These are phyloP conservation scores for Prunella fulvescens DNA, from an alignment of 2,113 vertebrate species.

Conservation along the genomic window DNA sequence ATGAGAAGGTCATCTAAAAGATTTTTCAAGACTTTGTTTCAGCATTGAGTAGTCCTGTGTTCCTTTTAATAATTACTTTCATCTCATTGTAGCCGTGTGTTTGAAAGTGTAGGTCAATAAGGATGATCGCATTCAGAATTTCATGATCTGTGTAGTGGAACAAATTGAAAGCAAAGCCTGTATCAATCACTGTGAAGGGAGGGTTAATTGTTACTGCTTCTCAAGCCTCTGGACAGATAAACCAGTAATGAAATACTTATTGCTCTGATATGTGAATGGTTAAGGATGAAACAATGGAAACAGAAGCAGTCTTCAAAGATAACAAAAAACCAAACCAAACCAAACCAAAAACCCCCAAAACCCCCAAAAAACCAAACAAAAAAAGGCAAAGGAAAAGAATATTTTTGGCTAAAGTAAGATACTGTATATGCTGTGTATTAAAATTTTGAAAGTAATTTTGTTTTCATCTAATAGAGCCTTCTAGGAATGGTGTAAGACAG, in stretches of 20 bases:
- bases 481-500: conserved; percentile 22
- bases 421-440: neutral
- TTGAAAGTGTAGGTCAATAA: conserved; percentile 93
- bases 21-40: conserved; percentile 81
- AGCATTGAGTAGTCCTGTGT: conserved; percentile 76
- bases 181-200: conserved; percentile 98
- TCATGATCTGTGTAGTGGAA: conserved; percentile 98
- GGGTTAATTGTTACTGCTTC: conserved; percentile 94
- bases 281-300: conserved; percentile 81
- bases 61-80: conserved; percentile 87
- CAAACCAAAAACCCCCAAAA: neutral
- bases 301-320: conserved; percentile 72
- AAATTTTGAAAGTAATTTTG: conserved; percentile 32
- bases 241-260: conserved; percentile 92
- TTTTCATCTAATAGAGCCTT: conserved; percentile 2
- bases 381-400: conserved; percentile 43
- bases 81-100: conserved; percentile 85
- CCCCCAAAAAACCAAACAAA: neutral
- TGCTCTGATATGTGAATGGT: conserved; percentile 81
- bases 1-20: conserved; percentile 77
- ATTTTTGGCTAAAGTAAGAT: conserved; percentile 48
- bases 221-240: conserved; percentile 89
- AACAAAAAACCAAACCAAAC: conserved; percentile 5
- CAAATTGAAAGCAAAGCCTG: conserved; percentile 98
- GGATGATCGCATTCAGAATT: conserved; percentile 93